Conservation (phyloP, 2,113 vertebrate genomes). For the Lepisosteus oculatus region DNA sequence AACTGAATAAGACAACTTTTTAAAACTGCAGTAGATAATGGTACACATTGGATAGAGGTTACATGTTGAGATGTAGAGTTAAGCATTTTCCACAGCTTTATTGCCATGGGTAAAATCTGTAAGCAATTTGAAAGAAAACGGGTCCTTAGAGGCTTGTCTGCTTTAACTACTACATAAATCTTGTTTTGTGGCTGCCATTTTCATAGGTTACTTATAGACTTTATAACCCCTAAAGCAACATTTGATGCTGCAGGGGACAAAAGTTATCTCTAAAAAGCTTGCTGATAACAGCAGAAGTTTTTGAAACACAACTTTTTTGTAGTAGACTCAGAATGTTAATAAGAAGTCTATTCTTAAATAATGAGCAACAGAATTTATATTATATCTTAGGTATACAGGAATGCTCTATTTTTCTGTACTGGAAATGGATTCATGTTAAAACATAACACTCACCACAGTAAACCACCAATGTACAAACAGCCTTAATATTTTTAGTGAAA, state of each 20-base stretch:
- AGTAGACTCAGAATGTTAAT: too few relatives aligned
- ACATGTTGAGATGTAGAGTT: conserved; percentile 1
- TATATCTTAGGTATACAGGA: too few relatives aligned
- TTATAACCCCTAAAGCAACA: neutral
- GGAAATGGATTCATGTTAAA: too few relatives aligned
- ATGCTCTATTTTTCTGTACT: too few relatives aligned
- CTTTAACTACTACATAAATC: neutral
- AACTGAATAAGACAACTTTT: neutral
- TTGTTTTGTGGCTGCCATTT: neutral
- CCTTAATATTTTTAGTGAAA: neutral
- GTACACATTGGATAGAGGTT: neutral
- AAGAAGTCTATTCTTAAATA: too few relatives aligned
- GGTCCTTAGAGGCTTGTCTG: neutral
- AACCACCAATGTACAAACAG: too few relatives aligned
- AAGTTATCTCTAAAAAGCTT: neutral
- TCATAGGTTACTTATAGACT: neutral
- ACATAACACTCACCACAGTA: too few relatives aligned
- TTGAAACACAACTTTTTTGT: too few relatives aligned
- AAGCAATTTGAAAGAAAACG: neutral
- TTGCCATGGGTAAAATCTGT: neutral
- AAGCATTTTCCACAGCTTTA: conserved; percentile 6
- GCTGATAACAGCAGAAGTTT: neutral
- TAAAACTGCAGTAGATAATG: conserved; percentile 8
- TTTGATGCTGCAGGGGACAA: neutral
- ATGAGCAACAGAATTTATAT: too few relatives aligned